phyloP scores from a whole-genome alignment of 2,888 invertebrate species.

The Tetranychus piercei region DNA sequence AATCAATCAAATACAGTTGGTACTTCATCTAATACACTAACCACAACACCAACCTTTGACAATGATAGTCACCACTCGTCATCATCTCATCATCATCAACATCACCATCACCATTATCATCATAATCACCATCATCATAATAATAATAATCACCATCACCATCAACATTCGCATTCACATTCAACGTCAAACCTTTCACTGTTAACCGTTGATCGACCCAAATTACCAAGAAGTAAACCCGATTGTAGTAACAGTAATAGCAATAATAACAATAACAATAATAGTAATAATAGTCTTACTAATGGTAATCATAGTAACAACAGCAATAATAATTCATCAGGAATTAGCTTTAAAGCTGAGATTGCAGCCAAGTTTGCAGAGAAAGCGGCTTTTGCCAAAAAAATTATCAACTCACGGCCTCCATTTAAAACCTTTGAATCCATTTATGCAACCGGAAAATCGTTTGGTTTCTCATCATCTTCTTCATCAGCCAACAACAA shows the following conservation, averaged over 20 bases:
- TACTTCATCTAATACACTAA: no score
- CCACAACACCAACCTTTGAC: not conserved
- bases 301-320: not conserved
- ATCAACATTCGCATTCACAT: not conserved
- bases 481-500: not conserved
- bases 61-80: not conserved
- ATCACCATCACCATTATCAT: not conserved
- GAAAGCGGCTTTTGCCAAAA: constrained; percentile 4
- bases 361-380: not conserved
- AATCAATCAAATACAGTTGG: not conserved
- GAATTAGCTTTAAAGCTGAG: not conserved
- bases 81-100: not conserved
- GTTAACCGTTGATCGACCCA: constrained; percentile 4
- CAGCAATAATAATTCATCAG: not conserved
- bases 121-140: not conserved
- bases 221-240: constrained; percentile 7
- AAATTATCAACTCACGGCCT: not conserved
- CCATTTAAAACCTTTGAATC: not conserved
- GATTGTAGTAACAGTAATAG: not conserved
- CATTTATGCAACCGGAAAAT: not conserved
- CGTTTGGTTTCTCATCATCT: not conserved
- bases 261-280: not conserved
- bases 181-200: not conserved
- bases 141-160: not conserved
- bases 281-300: not conserved